A percentile compares a stretch with the other conserved stretches of the same genome.
These are phyloP conservation scores for Thalassarche chlororhynchos DNA, from an alignment of 2,113 vertebrate genomes.

Conservation along the genomic window DNA sequence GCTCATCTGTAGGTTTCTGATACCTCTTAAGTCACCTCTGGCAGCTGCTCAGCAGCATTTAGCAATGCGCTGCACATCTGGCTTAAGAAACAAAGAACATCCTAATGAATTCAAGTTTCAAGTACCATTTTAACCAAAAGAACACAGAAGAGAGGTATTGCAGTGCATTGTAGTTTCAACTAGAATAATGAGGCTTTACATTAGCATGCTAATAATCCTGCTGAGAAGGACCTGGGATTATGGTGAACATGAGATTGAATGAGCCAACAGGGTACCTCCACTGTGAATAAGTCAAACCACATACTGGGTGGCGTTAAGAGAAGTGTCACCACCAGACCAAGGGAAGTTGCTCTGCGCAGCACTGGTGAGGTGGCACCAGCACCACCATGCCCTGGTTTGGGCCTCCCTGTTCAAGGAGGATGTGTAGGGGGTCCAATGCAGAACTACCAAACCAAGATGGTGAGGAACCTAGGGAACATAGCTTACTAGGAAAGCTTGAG, in stretches of 20 bases:
- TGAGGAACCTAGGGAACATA: background rate
- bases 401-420: background rate
- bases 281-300: background rate
- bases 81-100: background rate
- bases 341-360: background rate
- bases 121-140: background rate
- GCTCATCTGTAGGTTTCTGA: background rate
- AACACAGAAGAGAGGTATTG: background rate
- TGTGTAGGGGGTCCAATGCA: background rate
- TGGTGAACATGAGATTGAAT: background rate
- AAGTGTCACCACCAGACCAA: background rate
- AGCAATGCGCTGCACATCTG: background rate
- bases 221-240: background rate
- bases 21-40: background rate
- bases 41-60: background rate
- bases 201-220: background rate
- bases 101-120: background rate
- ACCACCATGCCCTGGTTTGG: background rate
- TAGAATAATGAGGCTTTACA: background rate
- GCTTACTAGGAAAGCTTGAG: background rate
- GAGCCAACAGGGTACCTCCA: background rate
- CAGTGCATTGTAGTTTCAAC: background rate
- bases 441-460: background rate
- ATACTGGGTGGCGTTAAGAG: background rate
- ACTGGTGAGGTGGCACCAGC: background rate